Evolutionary conservation across 2,797 vertebrate genomes (phyloP).

Genomic region (Melanotaenia nigrans): DNA sequence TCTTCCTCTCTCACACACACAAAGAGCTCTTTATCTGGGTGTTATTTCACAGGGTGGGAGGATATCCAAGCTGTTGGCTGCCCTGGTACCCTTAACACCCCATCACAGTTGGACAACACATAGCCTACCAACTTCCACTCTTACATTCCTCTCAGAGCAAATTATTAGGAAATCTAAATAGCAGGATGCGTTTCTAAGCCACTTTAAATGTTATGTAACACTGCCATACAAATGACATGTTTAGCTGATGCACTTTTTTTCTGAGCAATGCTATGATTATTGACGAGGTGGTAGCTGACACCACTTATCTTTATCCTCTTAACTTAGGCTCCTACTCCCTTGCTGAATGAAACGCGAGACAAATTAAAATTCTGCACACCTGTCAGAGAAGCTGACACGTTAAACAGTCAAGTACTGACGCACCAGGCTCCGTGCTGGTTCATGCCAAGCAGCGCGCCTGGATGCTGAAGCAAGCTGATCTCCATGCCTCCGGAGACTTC

Average conservation of each 20-base stretch:
- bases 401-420: slow-evolving; percentile 26
- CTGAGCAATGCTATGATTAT: slow-evolving; percentile 13
- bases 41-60: slow-evolving; percentile 74
- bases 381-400: slow-evolving; percentile 42
- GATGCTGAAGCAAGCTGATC: slow-evolving; percentile 12
- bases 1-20: slow-evolving; percentile 65
- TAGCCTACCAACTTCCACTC: slow-evolving; percentile 12
- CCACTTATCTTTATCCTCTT: slow-evolving; percentile 53
- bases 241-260: slow-evolving; percentile 4
- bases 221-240: slow-evolving; percentile 16
- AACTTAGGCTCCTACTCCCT: too few species aligned
- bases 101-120: slow-evolving; percentile 15
- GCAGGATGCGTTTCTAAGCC: not conserved
- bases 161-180: not conserved
- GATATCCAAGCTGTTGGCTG: slow-evolving; percentile 65
- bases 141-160: slow-evolving; percentile 3
- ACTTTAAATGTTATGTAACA: not conserved
- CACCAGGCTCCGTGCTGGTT: slow-evolving; percentile 10
- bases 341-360: too few species aligned
- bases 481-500: slow-evolving; percentile 2
- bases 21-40: slow-evolving; percentile 81
- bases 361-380: slow-evolving; percentile 25
- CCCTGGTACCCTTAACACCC: slow-evolving; percentile 57
- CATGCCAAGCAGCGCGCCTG: not conserved
- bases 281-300: slow-evolving; percentile 1